A percentile compares a stretch with the other conserved stretches of the same genome.
phyloP scores from a whole-genome alignment of 1,140 invertebrate genomes.

The Eufriesea mexicana region DNA sequence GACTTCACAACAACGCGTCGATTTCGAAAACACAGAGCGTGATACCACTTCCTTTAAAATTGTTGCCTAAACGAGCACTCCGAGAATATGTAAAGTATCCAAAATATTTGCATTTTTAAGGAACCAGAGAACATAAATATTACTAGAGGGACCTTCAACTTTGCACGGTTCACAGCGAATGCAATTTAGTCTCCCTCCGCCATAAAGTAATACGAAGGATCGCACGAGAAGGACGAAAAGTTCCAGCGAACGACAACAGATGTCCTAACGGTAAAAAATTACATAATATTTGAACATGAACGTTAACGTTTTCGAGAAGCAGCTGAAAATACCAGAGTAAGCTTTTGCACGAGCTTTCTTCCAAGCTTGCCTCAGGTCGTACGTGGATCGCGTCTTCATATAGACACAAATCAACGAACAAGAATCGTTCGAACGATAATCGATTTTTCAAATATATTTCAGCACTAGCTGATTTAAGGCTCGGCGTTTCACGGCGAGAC shows the following conservation, averaged over 20 bases:
- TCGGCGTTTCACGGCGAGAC: background rate
- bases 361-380: slow-evolving; percentile 66
- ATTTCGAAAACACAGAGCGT: background rate
- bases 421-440: slow-evolving; percentile 15
- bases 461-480: background rate
- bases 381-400: slow-evolving; percentile 68
- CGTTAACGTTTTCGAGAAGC: background rate
- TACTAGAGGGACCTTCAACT: background rate
- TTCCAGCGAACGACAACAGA: background rate
- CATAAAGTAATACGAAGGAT: background rate
- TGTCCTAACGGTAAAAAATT: background rate
- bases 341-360: slow-evolving; percentile 62
- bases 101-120: slow-evolving; percentile 21
- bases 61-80: background rate
- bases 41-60: background rate
- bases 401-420: slow-evolving; percentile 36
- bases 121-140: background rate
- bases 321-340: slow-evolving; percentile 60
- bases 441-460: background rate
- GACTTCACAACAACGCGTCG: background rate
- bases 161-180: background rate
- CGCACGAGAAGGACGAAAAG: background rate
- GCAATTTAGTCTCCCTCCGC: background rate
- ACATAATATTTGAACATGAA: slow-evolving; percentile 1
- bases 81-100: background rate